Evolutionary conservation across 2,113 vertebrate species (phyloP).

Genomic region (Otocyon megalotis): DNA sequence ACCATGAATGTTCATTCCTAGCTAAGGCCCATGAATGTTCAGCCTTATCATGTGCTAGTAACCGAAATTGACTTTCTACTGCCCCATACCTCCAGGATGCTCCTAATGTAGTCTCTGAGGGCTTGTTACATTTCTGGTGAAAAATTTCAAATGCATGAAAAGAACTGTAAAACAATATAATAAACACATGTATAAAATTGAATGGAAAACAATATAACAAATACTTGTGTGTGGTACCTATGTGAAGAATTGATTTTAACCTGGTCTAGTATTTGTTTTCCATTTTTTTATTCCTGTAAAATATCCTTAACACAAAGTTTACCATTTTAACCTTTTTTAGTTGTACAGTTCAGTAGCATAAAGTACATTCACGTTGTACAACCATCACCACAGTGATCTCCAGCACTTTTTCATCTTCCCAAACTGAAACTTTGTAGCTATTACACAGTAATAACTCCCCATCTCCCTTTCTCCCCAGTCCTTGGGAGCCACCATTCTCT

Average conservation of each 20-base stretch:
- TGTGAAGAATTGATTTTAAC: neutral
- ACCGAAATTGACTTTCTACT: neutral
- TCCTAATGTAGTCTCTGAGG: neutral
- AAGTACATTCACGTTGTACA: neutral
- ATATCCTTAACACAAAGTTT: neutral
- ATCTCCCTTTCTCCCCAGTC: neutral
- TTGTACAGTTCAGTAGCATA: neutral
- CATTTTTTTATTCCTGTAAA: neutral
- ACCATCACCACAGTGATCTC: neutral
- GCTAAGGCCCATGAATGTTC: neutral
- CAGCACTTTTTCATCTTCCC: neutral
- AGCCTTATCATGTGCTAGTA: neutral
- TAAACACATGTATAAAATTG: neutral
- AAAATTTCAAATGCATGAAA: conserved; percentile 3
- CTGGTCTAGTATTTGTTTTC: conserved; percentile 4
- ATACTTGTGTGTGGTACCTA: neutral
- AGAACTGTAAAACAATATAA: neutral
- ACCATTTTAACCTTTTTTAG: neutral
- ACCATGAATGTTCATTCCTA: neutral
- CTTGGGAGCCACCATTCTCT: neutral
- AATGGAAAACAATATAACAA: conserved; percentile 5
- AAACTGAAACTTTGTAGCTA: neutral
- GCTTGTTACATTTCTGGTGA: conserved; percentile 52
- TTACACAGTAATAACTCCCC: neutral
- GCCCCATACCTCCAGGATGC: neutral